Percentiles rank a stretch among this genome's conserved stretches.
Conservation (phyloP, 1,140 invertebrate species). For the Nebria ingens region DNA sequence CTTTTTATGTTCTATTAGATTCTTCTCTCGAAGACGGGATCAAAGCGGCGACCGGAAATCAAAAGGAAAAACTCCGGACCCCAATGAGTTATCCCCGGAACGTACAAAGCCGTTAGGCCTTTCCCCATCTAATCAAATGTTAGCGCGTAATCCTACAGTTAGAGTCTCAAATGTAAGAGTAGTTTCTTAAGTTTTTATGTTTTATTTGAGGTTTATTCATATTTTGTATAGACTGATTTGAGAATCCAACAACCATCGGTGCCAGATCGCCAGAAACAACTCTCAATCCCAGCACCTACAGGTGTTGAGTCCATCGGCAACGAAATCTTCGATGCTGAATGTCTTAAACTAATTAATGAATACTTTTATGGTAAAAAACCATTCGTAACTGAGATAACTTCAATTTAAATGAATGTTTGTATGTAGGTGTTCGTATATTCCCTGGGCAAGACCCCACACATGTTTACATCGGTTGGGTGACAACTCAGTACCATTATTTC, state of each 20-base stretch:
- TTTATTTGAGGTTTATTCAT: constrained; percentile 22
- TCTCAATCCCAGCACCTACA: constrained; percentile 54
- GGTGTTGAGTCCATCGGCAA: constrained; percentile 66
- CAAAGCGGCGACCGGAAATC: constrained; percentile 45
- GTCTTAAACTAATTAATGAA: constrained; percentile 90
- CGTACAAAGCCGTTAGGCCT: constrained; percentile 3
- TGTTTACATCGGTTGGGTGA: constrained; percentile 99
- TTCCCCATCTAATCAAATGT: constrained; percentile 19
- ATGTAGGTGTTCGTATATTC: constrained; percentile 68
- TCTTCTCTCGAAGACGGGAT: constrained; percentile 69
- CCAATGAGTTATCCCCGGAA: constrained; percentile 27
- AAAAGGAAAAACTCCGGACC: constrained; percentile 64
- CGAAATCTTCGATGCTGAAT: constrained; percentile 76
- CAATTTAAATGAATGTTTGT: too few relatives aligned
- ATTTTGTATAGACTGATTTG: constrained; percentile 45
- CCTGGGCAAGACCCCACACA: constrained; percentile 96
- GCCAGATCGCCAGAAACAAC: constrained; percentile 62
- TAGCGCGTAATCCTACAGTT: constrained; percentile 40
- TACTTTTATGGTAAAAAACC: constrained; percentile 85
- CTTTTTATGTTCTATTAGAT: too few relatives aligned
- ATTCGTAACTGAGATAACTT: too few relatives aligned
- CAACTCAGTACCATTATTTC: constrained; percentile 87
- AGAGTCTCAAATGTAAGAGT: constrained; percentile 43
- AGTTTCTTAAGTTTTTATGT: not conserved
- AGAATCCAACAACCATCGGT: constrained; percentile 52